These are phyloP conservation scores for Apis mellifera DNA, from an alignment of 1,140 invertebrate genomes.

Conservation along the genomic window Amel_HAv3.1 CM009935.2:2992001-2992500, in stretches of 20 bases:
- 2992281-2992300: background rate
- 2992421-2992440: background rate
- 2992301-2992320: background rate
- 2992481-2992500: background rate
- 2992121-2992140: constrained; percentile 30
- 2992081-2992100: constrained; percentile 66
- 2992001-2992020: constrained; percentile 67
- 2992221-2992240: constrained; percentile 26
- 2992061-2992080: constrained; percentile 66
- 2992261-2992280: background rate
- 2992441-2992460: background rate
- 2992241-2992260: background rate
- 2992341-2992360: constrained; percentile 26
- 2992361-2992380: background rate
- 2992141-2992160: constrained; percentile 34
- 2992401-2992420: constrained; percentile 26
- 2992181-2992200: constrained; percentile 28
- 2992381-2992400: background rate
- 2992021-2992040: constrained; percentile 64
- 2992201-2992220: constrained; percentile 29
- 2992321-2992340: constrained; percentile 16
- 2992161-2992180: constrained; percentile 28
- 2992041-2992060: constrained; percentile 55
- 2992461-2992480: background rate
- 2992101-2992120: constrained; percentile 37